phyloP scores from a whole-genome alignment of 2,888 invertebrate genomes.

The Sinotaia quadrata region DNA sequence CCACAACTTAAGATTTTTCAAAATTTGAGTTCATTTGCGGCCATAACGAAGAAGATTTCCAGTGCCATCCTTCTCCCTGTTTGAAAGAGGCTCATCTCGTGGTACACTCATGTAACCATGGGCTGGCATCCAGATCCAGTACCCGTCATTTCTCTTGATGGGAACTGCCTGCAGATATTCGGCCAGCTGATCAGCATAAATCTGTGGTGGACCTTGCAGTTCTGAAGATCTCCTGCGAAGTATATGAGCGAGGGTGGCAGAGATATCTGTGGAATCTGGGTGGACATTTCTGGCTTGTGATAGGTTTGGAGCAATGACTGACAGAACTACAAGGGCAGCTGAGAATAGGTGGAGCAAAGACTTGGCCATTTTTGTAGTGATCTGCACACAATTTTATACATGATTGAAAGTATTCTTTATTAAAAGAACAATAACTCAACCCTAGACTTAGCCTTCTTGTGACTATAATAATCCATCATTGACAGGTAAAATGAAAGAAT shows the following conservation, averaged over 20 bases:
- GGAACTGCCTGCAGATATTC: constrained; percentile 37
- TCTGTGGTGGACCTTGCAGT: constrained; percentile 23
- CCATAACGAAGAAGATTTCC: constrained; percentile 64
- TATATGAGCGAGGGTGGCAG: constrained; percentile 11
- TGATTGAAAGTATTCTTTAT: too few species aligned
- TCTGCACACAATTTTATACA: too few species aligned
- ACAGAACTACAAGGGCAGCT: constrained; percentile 6
- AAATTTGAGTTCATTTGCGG: constrained; percentile 18
- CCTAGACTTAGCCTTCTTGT: too few species aligned
- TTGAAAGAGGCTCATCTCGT: constrained; percentile 45
- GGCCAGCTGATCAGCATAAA: constrained; percentile 22
- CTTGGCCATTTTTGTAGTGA: not conserved
- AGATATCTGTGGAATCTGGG: not conserved
- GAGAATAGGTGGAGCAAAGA: constrained; percentile 5
- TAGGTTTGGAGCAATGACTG: not conserved
- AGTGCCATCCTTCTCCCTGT: constrained; percentile 36
- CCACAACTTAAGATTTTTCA: not conserved
- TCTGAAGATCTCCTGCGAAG: constrained; percentile 14
- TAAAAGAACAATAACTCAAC: too few species aligned
- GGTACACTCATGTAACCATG: constrained; percentile 67
- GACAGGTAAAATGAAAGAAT: too few species aligned
- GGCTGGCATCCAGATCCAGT: constrained; percentile 70
- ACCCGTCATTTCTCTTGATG: constrained; percentile 49
- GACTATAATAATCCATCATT: too few species aligned
- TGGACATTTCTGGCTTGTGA: not conserved